A percentile compares a stretch with the other conserved stretches of the same genome.
phyloP scores from a whole-genome alignment of 2,888 invertebrate genomes.

The Nomada goodeniana region DNA sequence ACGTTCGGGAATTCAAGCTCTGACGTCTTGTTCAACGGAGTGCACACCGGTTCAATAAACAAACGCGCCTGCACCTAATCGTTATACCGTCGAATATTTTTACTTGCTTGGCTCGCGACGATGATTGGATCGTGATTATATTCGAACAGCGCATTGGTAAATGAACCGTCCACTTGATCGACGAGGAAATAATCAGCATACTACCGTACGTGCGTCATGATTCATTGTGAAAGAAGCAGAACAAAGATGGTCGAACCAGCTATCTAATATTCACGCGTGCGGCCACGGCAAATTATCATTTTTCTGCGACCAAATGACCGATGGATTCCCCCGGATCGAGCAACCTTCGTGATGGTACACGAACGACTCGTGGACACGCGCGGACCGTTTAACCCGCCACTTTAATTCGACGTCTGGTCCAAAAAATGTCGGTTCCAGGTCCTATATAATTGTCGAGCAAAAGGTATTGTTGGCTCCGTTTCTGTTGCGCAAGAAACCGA shows the following conservation, averaged over 20 bases:
- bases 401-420: slow-evolving; percentile 33
- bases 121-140: no score
- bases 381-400: slow-evolving; percentile 43
- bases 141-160: no score
- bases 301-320: slow-evolving; percentile 37
- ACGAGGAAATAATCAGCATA: no score
- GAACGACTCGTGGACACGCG: slow-evolving; percentile 59
- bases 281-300: slow-evolving; percentile 59
- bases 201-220: not conserved
- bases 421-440: slow-evolving; percentile 48
- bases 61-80: no score
- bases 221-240: not conserved
- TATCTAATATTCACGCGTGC: slow-evolving; percentile 52
- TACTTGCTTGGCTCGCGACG: no score
- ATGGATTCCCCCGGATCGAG: slow-evolving; percentile 45
- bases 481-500: slow-evolving; percentile 63
- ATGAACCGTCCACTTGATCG: no score
- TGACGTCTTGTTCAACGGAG: slow-evolving; percentile 17
- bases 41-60: no score
- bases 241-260: slow-evolving; percentile 17
- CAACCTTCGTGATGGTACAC: slow-evolving; percentile 56
- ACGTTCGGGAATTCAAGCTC: slow-evolving; percentile 7
- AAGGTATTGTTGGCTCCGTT: slow-evolving; percentile 26
- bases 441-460: slow-evolving; percentile 61
- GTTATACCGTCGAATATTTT: no score